A percentile compares a stretch with the other conserved stretches of the same genome.
Conservation (phyloP, 2,113 vertebrate genomes). For the Calyptommatus sinebrachiatus region DNA sequence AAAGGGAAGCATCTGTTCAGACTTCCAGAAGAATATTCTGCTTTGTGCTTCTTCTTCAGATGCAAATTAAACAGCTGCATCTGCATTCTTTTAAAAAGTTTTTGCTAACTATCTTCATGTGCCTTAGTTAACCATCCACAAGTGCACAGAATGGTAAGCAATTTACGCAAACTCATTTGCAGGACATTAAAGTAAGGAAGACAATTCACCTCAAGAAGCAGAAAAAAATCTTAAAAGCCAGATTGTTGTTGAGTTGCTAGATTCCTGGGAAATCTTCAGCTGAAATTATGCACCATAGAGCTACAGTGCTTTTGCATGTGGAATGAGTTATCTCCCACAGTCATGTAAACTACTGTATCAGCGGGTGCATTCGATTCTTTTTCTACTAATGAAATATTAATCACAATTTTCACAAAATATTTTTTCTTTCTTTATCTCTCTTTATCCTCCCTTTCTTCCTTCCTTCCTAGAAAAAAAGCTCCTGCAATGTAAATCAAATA, state of each 20-base stretch:
- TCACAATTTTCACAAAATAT: conserved; percentile 71
- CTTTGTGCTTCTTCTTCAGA: neutral
- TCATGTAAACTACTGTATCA: conserved; percentile 65
- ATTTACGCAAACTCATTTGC: neutral
- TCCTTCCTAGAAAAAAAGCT: conserved; percentile 35
- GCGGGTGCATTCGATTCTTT: conserved; percentile 54
- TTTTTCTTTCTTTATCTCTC: no score
- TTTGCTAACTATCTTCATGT: neutral
- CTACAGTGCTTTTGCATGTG: conserved; percentile 62
- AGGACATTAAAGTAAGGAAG: neutral
- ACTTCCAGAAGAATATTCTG: neutral
- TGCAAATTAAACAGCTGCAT: neutral
- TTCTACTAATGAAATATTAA: conserved; percentile 76
- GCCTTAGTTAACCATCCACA: neutral
- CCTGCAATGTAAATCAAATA: conserved; percentile 63
- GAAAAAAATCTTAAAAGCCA: neutral
- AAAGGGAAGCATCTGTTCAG: neutral
- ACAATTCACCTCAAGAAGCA: neutral
- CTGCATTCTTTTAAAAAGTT: neutral
- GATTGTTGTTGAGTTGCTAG: neutral
- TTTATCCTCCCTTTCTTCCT: no score
- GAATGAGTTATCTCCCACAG: conserved; percentile 67
- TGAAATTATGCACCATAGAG: neutral
- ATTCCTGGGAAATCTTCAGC: no score
- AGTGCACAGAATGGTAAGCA: neutral